Evolutionary conservation across 2,113 vertebrate species (phyloP).

Genomic region (Thermophis baileyi): DNA sequence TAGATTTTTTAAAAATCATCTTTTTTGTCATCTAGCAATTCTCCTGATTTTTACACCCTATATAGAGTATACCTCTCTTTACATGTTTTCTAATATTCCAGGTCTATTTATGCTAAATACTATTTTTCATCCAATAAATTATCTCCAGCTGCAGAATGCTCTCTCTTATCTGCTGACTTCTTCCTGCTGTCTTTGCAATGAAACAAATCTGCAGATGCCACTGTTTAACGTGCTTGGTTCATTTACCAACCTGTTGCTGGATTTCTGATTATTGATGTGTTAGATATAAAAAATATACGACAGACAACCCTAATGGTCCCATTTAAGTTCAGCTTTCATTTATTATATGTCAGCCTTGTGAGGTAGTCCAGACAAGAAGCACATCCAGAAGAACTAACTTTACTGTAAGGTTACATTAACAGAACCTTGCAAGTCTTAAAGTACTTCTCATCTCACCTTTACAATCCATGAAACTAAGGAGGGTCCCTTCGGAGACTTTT

Average conservation of each 20-base stretch:
- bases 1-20: background rate
- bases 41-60: background rate
- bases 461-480: background rate
- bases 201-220: background rate
- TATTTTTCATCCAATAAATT: background rate
- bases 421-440: background rate
- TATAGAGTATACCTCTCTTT: background rate
- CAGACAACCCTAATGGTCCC: background rate
- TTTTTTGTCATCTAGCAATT: background rate
- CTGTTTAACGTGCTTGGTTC: background rate
- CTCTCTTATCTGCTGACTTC: background rate
- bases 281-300: background rate
- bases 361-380: background rate
- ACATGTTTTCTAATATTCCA: background rate
- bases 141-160: background rate
- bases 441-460: background rate
- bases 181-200: background rate
- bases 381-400: background rate
- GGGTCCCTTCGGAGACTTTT: background rate
- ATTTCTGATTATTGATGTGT: background rate
- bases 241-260: background rate
- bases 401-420: background rate
- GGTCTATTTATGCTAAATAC: background rate
- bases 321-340: background rate
- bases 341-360: background rate